Evolutionary conservation across 2,113 vertebrate genomes (phyloP).

Genomic region (Sterna hirundo): DNA sequence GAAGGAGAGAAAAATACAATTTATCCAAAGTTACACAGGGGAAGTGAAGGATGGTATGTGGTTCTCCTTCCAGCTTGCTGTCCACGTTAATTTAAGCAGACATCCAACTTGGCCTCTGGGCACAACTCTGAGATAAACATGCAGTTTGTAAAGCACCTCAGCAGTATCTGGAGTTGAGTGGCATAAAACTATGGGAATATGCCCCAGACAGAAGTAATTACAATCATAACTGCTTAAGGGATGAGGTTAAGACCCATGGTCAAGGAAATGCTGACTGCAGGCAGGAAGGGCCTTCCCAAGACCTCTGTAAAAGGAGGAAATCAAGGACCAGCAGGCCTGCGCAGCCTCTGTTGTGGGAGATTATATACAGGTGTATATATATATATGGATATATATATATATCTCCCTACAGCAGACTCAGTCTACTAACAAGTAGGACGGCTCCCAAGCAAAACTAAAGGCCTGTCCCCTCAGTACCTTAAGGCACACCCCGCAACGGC

Average conservation of each 20-base stretch:
- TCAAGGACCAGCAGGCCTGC: no score
- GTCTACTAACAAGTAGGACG: rapidly evolving
- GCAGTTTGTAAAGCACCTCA: neutral
- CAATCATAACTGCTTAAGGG: neutral
- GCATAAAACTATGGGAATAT: neutral
- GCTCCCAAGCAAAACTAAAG: neutral
- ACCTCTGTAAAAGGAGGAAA: neutral
- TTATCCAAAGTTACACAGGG: neutral
- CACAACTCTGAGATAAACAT: neutral
- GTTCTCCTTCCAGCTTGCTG: neutral
- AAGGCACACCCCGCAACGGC: rapidly evolving
- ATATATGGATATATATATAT: no score
- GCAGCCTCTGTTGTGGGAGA: rapidly evolving
- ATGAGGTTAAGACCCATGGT: neutral
- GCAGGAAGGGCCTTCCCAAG: neutral
- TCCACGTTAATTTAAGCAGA: neutral
- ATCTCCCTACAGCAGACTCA: neutral
- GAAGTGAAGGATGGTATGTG: rapidly evolving
- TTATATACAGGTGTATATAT: neutral
- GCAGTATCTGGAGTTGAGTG: neutral
- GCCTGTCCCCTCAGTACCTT: rapidly evolving
- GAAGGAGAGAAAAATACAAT: neutral
- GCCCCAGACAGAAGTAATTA: neutral
- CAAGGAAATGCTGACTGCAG: neutral
- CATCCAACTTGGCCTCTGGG: neutral